These are phyloP conservation scores for Menidia beryllina DNA, from an alignment of 2,113 vertebrate genomes.

Conservation along the genomic window DNA sequence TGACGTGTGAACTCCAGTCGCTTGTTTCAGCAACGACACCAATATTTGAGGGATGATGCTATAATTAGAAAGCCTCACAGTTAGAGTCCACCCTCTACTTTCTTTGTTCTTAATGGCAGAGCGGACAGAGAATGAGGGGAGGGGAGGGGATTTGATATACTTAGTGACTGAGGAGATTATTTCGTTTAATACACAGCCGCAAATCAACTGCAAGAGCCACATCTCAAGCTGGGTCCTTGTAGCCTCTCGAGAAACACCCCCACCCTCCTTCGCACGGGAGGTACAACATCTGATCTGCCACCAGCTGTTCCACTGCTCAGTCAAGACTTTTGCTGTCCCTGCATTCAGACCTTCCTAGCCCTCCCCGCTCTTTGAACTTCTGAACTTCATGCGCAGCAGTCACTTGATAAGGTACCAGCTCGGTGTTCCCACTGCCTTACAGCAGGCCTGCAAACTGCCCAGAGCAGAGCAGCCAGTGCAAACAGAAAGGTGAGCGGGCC, in stretches of 20 bases:
- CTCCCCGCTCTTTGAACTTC: conserved; percentile 24
- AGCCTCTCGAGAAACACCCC: conserved; percentile 13
- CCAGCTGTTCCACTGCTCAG: conserved; percentile 57
- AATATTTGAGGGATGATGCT: conserved; percentile 31
- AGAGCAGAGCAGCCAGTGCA: conserved; percentile 6
- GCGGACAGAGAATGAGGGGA: conserved; percentile 24
- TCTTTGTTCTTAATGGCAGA: conserved; percentile 60
- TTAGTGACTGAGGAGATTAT: conserved; percentile 54
- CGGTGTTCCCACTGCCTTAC: neutral
- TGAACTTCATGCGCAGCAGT: conserved; percentile 28
- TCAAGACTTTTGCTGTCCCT: neutral
- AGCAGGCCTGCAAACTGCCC: neutral
- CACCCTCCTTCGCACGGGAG: conserved; percentile 5
- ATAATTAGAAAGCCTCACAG: conserved; percentile 65
- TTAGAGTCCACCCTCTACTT: conserved; percentile 36
- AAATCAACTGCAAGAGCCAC: conserved; percentile 28
- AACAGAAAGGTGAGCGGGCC: neutral
- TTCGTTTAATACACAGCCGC: conserved; percentile 43
- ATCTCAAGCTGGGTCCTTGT: conserved; percentile 9
- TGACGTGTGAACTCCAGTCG: conserved; percentile 52
- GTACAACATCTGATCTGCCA: conserved; percentile 39
- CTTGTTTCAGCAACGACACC: conserved; percentile 29
- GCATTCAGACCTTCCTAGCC: neutral
- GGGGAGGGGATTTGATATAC: conserved; percentile 39
- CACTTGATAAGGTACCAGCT: conserved; percentile 13